Conservation (phyloP, 1,140 invertebrate genomes). For the Drosophila ercepeae region DNA sequence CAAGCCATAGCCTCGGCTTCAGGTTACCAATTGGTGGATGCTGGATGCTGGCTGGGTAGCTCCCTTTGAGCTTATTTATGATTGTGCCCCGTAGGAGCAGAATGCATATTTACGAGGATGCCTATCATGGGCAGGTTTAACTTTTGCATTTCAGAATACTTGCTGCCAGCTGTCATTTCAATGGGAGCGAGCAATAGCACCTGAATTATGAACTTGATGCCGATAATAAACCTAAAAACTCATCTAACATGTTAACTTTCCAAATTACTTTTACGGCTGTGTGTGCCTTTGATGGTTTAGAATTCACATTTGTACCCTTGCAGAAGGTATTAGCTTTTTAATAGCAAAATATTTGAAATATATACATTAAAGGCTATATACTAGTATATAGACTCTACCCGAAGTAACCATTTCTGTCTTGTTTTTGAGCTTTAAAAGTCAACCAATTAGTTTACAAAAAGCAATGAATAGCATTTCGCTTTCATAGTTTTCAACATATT, state of each 20-base stretch:
- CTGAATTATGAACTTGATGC: slow-evolving; percentile 30
- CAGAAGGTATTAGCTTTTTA: too few species aligned
- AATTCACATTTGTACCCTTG: slow-evolving; percentile 4
- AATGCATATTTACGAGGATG: slow-evolving; percentile 57
- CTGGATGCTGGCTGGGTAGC: neutral
- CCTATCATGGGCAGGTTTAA: slow-evolving; percentile 19
- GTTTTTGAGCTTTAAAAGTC: too few species aligned
- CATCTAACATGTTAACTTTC: slow-evolving; percentile 34
- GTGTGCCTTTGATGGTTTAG: slow-evolving; percentile 18
- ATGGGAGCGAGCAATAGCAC: slow-evolving; percentile 12
- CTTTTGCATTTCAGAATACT: slow-evolving; percentile 27
- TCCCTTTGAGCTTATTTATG: slow-evolving; percentile 30
- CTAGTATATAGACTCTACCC: too few species aligned
- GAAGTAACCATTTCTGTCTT: too few species aligned
- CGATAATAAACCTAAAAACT: slow-evolving; percentile 20
- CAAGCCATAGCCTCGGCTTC: slow-evolving; percentile 23
- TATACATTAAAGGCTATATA: too few species aligned
- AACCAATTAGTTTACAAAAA: too few species aligned
- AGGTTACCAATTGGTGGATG: slow-evolving; percentile 25
- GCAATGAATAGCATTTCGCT: neutral
- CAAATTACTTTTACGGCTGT: slow-evolving; percentile 55
- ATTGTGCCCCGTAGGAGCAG: slow-evolving; percentile 18
- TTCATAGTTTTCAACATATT: too few species aligned
- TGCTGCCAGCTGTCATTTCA: slow-evolving; percentile 40
- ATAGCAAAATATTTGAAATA: too few species aligned